phyloP scores from a whole-genome alignment of 2,797 vertebrate species.

The Peromyscus eremicus region DNA sequence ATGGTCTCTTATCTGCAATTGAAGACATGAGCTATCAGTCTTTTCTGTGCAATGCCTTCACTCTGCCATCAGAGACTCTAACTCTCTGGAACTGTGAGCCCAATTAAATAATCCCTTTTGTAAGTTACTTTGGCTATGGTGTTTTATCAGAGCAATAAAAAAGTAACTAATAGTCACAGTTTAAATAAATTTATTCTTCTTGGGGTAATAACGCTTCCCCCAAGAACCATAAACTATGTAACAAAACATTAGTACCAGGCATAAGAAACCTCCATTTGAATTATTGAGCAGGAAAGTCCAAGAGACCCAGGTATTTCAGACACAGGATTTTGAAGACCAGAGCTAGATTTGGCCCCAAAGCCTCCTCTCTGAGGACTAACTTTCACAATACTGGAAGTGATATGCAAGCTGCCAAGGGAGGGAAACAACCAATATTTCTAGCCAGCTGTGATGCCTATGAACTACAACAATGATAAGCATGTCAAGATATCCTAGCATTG shows the following conservation, averaged over 20 bases:
- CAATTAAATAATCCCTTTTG: neutral
- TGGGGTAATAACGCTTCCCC: neutral
- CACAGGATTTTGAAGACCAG: neutral
- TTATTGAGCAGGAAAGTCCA: neutral
- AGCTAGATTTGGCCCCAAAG: neutral
- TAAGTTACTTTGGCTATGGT: neutral
- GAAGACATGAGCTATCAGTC: neutral
- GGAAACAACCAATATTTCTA: neutral
- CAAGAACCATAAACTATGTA: neutral
- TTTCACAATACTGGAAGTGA: neutral
- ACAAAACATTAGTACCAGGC: neutral
- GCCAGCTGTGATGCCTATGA: neutral
- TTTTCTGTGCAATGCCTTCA: neutral
- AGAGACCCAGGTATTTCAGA: neutral
- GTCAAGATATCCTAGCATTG: neutral
- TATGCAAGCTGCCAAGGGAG: neutral
- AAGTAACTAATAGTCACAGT: neutral
- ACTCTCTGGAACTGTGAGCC: neutral
- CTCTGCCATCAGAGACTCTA: neutral
- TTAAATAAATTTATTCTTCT: neutral
- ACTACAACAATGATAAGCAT: neutral
- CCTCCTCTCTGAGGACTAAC: neutral
- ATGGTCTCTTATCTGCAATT: neutral
- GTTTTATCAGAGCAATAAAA: neutral
- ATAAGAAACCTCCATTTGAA: neutral